Conservation (phyloP, 2,113 vertebrate genomes). For the Ciconia maguari region DNA sequence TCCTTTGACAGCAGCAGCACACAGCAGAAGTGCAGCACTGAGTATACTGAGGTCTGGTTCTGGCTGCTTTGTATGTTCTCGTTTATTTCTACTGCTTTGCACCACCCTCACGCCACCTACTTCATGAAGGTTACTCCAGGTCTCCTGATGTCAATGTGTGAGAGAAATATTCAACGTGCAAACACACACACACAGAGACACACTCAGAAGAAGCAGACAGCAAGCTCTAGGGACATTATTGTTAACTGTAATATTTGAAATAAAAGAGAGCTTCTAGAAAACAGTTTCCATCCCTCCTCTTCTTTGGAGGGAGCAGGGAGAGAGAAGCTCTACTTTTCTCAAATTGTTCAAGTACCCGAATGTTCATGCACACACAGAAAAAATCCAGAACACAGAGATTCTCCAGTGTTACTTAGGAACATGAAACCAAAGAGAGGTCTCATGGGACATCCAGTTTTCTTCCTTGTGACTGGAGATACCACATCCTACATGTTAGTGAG, state of each 20-base stretch:
- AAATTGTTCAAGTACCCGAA: background rate
- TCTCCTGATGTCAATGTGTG: background rate
- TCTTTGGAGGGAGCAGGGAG: background rate
- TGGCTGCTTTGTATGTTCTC: background rate
- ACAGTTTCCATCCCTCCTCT: background rate
- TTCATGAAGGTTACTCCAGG: background rate
- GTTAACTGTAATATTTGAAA: background rate
- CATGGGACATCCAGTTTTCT: background rate
- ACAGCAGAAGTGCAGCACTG: background rate
- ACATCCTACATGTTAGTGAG: rapidly evolving
- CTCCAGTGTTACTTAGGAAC: background rate
- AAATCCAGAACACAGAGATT: background rate
- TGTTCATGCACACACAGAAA: background rate
- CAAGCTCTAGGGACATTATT: background rate
- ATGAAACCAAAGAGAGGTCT: background rate
- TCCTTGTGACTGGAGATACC: background rate
- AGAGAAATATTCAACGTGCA: background rate
- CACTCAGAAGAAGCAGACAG: background rate
- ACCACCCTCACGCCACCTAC: background rate
- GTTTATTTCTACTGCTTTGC: background rate
- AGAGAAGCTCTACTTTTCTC: background rate
- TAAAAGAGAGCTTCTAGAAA: background rate
- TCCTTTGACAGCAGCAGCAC: background rate
- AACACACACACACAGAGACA: background rate
- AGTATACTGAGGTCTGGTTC: background rate